Evolutionary conservation across 2,888 invertebrate species (phyloP).

Genomic region (Trachelus troglodyta): DNA sequence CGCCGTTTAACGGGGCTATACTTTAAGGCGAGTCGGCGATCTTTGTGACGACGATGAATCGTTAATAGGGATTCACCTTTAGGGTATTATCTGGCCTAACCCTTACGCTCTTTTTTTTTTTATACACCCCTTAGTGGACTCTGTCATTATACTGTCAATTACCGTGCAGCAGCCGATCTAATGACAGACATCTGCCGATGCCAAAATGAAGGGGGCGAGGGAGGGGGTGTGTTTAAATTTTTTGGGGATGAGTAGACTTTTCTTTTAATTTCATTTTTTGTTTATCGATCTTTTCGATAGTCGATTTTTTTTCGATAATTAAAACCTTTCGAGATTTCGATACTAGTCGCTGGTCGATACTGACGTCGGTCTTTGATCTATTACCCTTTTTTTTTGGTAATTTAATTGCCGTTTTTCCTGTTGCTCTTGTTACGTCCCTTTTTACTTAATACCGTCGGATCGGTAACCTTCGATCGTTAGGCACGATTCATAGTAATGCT

Average conservation of each 20-base stretch:
- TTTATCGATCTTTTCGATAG: neutral
- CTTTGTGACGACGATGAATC: conserved; percentile 6
- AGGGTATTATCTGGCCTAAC: neutral
- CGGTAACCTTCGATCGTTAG: neutral
- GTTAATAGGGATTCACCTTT: neutral
- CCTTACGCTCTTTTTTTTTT: conserved; percentile 1
- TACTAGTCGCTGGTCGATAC: neutral
- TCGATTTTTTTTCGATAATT: neutral
- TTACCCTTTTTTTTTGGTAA: neutral
- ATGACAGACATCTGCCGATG: conserved; percentile 37
- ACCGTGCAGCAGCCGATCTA: conserved; percentile 38
- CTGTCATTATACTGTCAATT: conserved; percentile 57
- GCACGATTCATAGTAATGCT: neutral
- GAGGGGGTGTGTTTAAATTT: neutral
- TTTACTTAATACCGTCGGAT: neutral
- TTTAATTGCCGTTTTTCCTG: neutral
- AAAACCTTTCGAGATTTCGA: neutral
- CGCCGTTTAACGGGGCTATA: conserved; percentile 9
- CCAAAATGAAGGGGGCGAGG: conserved; percentile 23
- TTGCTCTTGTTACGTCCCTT: neutral
- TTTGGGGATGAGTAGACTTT: neutral
- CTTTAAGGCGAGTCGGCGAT: conserved; percentile 9
- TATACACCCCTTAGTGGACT: conserved; percentile 15
- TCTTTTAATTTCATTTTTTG: neutral
- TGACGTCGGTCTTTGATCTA: neutral